Conservation (phyloP, 2,113 vertebrate species). For the Rhinichthys klamathensis region DNA sequence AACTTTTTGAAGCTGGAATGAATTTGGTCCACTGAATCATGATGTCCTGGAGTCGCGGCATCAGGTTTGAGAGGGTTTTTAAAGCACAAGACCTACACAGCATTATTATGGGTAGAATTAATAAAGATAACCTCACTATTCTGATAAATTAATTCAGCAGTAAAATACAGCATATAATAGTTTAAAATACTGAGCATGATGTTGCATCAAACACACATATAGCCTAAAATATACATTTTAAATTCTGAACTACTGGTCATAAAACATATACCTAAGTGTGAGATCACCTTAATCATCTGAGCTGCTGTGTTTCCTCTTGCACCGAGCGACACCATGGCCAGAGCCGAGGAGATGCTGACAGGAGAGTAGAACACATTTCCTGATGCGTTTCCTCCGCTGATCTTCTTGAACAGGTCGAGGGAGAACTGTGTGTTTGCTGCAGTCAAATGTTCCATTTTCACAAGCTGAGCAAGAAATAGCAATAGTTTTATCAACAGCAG, state of each 20-base stretch:
- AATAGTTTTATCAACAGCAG: neutral
- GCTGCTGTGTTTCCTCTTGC: slow-evolving; percentile 78
- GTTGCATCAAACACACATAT: too few species aligned
- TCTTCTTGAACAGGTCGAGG: slow-evolving; percentile 80
- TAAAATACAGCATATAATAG: too few species aligned
- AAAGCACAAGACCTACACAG: slow-evolving; percentile 12
- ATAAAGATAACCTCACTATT: neutral
- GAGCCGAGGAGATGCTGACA: slow-evolving; percentile 82
- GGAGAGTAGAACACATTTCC: slow-evolving; percentile 86
- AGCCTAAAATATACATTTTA: neutral
- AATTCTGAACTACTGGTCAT: neutral
- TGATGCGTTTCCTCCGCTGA: slow-evolving; percentile 59
- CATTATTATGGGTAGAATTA: neutral
- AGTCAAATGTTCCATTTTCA: slow-evolving; percentile 53
- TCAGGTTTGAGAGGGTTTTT: neutral
- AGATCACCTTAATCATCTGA: slow-evolving; percentile 85
- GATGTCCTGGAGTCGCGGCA: neutral
- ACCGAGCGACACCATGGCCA: slow-evolving; percentile 85
- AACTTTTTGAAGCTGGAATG: slow-evolving; percentile 79
- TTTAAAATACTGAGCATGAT: neutral
- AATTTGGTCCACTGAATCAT: slow-evolving; percentile 59
- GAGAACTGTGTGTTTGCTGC: slow-evolving; percentile 82
- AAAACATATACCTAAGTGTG: neutral
- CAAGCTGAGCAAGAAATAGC: neutral
- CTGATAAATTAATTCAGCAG: neutral